Evolutionary conservation across 2,888 invertebrate genomes (phyloP).

Genomic region (Syrphus vitripennis): DNA sequence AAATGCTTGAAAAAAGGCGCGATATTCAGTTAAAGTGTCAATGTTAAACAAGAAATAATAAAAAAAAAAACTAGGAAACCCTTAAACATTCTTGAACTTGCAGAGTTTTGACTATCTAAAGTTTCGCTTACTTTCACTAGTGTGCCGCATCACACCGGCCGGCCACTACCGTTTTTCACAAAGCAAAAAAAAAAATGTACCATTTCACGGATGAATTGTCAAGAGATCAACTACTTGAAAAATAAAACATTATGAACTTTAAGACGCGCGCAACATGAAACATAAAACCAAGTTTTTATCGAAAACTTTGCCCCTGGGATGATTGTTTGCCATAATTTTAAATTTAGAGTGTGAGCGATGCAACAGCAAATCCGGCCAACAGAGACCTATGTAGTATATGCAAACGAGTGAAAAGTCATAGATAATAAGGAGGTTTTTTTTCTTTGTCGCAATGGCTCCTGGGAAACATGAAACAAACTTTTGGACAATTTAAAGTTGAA

Average conservation of each 20-base stretch:
- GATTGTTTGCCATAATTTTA: neutral
- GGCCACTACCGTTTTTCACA: neutral
- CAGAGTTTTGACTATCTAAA: slow-evolving; percentile 31
- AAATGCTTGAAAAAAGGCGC: neutral
- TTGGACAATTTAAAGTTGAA: slow-evolving; percentile 50
- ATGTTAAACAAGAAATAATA: slow-evolving; percentile 1
- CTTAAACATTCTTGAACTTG: slow-evolving; percentile 13
- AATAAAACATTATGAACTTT: slow-evolving; percentile 43
- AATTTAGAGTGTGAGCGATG: slow-evolving; percentile 24
- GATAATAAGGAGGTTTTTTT: slow-evolving; percentile 47
- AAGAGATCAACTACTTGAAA: slow-evolving; percentile 55
- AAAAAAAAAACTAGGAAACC: neutral
- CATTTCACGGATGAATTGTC: slow-evolving; percentile 56
- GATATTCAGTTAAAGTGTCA: slow-evolving; percentile 43
- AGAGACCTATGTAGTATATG: slow-evolving; percentile 55
- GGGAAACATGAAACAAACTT: slow-evolving; percentile 67
- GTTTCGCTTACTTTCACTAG: neutral
- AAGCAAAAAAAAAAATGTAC: slow-evolving; percentile 31
- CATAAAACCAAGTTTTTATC: slow-evolving; percentile 67
- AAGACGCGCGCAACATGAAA: slow-evolving; percentile 55
- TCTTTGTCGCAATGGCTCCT: slow-evolving; percentile 46
- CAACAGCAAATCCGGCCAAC: slow-evolving; percentile 35
- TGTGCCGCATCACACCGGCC: too few relatives aligned
- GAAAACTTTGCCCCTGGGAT: slow-evolving; percentile 62
- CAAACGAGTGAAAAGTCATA: slow-evolving; percentile 52